Evolutionary conservation across 2,113 vertebrate species (phyloP).

Genomic region (Salminus brasiliensis): DNA sequence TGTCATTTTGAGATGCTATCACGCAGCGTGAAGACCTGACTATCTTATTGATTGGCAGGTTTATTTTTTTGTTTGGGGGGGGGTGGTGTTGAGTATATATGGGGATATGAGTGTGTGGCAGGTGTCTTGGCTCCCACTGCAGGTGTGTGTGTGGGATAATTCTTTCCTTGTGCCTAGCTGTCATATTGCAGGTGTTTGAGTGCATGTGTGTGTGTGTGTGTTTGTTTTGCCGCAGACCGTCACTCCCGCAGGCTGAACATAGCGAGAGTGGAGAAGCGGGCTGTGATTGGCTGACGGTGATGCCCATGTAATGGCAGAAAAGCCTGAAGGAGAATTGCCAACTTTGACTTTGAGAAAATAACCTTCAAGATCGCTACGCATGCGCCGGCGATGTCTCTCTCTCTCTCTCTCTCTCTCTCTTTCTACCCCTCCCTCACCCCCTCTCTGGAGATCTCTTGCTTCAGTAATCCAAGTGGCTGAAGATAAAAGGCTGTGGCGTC

Average conservation of each 20-base stretch:
- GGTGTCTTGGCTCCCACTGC: conserved; percentile 34
- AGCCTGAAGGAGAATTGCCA: conserved; percentile 53
- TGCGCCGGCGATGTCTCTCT: conserved; percentile 15
- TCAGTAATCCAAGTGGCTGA: conserved; percentile 69
- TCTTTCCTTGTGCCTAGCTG: conserved; percentile 16
- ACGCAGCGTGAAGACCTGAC: conserved; percentile 68
- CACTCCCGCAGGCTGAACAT: neutral
- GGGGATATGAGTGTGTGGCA: conserved; percentile 40
- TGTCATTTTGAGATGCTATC: conserved; percentile 58
- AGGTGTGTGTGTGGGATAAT: conserved; percentile 34
- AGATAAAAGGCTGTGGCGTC: conserved; percentile 70
- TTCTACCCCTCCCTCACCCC: conserved; percentile 37
- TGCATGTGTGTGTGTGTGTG: conserved; percentile 11
- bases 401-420: conserved; percentile 15
- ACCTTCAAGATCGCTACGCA: conserved; percentile 65
- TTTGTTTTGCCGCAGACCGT: neutral
- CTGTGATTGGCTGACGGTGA: conserved; percentile 41
- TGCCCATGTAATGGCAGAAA: conserved; percentile 55
- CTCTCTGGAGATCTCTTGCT: conserved; percentile 58
- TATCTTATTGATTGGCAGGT: conserved; percentile 71
- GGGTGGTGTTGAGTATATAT: conserved; percentile 5
- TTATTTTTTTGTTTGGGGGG: conserved; percentile 60
- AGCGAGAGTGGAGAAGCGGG: neutral
- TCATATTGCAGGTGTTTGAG: conserved; percentile 15
- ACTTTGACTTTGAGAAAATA: conserved; percentile 71